These are phyloP conservation scores for Pygoscelis antarcticus DNA, from an alignment of 2,113 vertebrate genomes.

Conservation along the genomic window DNA sequence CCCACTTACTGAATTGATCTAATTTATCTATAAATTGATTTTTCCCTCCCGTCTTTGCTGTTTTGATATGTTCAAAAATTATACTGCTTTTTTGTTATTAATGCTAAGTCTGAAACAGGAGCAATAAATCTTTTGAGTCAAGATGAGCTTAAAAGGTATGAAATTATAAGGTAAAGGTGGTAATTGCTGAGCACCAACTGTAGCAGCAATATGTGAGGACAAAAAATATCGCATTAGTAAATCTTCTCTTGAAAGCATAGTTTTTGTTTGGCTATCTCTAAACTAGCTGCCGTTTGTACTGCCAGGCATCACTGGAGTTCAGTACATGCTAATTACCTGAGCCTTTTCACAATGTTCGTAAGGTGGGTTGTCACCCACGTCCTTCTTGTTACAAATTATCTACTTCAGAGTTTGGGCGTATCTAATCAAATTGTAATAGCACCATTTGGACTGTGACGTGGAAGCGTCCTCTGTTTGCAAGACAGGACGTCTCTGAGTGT, in stretches of 20 bases:
- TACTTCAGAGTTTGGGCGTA: neutral
- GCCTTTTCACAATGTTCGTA: fast-evolving
- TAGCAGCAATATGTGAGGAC: neutral
- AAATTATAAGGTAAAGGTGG: neutral
- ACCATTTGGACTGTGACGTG: neutral
- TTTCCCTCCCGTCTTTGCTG: neutral
- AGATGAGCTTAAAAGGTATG: neutral
- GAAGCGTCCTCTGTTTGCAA: neutral
- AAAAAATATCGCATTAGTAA: neutral
- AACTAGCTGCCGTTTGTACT: neutral
- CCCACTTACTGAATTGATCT: constrained; percentile 19
- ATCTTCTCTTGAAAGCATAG: neutral
- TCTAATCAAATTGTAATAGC: neutral
- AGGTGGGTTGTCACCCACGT: neutral
- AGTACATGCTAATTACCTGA: neutral
- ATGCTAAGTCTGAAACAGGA: neutral
- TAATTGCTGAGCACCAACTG: neutral
- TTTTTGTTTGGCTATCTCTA: neutral
- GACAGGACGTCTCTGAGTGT: neutral
- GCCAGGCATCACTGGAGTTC: neutral
- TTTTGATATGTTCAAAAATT: neutral
- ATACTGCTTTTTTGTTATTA: neutral
- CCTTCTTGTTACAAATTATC: neutral
- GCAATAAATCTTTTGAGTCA: neutral
- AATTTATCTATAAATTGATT: constrained; percentile 14